Conservation (phyloP, 2,888 invertebrate species). For the Arge pagana region DNA sequence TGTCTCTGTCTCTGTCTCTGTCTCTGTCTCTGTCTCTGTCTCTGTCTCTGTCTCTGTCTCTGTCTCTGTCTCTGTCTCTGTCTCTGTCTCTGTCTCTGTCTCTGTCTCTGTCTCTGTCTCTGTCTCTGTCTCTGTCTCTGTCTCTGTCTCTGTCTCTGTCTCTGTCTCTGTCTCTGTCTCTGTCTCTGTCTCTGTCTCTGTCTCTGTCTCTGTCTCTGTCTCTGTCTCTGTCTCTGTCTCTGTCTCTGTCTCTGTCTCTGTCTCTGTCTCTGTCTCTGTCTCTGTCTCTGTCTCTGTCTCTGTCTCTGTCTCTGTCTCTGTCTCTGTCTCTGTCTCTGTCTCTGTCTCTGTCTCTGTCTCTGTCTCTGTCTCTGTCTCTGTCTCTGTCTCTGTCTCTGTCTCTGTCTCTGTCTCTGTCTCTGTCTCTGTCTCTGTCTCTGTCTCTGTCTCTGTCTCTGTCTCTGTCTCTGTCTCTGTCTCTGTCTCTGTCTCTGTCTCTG, state of each 20-base stretch:
- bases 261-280: constrained; percentile 9
- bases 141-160: constrained; percentile 3
- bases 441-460: background rate
- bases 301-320: background rate
- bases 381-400: background rate
- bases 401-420: background rate
- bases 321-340: background rate
- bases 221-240: background rate
- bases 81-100: background rate
- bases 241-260: background rate
- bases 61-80: background rate
- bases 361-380: background rate
- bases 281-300: constrained; percentile 1
- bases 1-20: background rate
- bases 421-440: background rate
- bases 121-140: background rate
- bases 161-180: background rate
- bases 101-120: background rate
- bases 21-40: background rate
- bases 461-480: background rate
- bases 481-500: background rate
- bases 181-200: background rate
- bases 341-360: background rate
- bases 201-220: constrained; percentile 10
- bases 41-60: background rate